Evolutionary conservation across 1,140 invertebrate species (phyloP), one percentile per base, ranked within the genome.

Genomic region (Meloidogyne hapla): DNA sequence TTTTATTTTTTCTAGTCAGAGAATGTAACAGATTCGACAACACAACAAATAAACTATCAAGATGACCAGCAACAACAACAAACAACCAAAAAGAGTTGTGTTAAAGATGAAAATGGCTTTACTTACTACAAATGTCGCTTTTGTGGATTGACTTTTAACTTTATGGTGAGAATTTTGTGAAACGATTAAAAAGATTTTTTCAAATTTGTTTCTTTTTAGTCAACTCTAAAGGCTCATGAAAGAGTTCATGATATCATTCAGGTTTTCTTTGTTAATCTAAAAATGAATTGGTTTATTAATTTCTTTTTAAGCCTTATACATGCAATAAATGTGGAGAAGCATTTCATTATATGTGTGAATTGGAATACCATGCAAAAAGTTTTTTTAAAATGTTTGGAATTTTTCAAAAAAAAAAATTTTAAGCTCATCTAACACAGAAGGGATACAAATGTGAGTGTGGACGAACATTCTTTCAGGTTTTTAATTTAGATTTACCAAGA

Each of bases 361-460:
- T 86, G 33, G 84, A 86, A 75, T 87, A 86, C 71, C 85, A 86
- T 70, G 69, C 78, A 1, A 82, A 87, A 70, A 74, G 76, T 25
- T 81, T 87, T 64, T 64, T 74, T 5, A 69, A 85, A 40, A 48
- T 38, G 21, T 13, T 78, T 56, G 6, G 18, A 78, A 48, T 21
- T 25, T 42, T 10, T 68, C 26, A 26, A 25, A 5, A 64, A 63
- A 21, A 65, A 40, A 72, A 67, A n/a, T 62, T 33, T 33, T 10
- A 28, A 61, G 40, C 48, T 56, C 48, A 56, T 85, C 75, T 69
- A 87, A 85, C 82, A 42, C 75, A 83, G 61, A 86, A 87, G 45
- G 85, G 85, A 13, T 86, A 87, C 70, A 87, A 87, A 71, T 86
- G 85, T 76, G 86, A 86, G 18, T 86, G 85, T 69, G 86, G 86